Base-by-base conservation (phyloP, 2,888 invertebrate genomes). In the Apamea epomidion region DNA sequence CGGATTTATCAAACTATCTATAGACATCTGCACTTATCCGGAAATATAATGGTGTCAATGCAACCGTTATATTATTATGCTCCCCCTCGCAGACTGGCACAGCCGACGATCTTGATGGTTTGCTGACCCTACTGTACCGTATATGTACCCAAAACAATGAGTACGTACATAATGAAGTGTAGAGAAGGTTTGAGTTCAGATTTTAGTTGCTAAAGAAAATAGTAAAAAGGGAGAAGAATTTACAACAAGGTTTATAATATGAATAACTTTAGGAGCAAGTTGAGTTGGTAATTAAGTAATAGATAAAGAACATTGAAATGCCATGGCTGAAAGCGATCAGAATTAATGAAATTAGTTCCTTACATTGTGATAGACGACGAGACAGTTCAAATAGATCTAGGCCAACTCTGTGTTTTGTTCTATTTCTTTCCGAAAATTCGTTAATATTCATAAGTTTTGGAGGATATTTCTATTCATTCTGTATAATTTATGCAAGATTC, bases 41-140 rank as follows among this genome's bases (percentile, higher is more conserved):
- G 86, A 82, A 75, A 78, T 78, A 60, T 37, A 78, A 82, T 75
- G 74, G n/a, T 86, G 86, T 78, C 83, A 86, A 67, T 74, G 74
- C 42, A 85, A 76, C 64, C 51, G 78, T 37, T 73, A 29, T 67
- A 65, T 51, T 48, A 45, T 68, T 67, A 68, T 45, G 75, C 51
- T 72, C 83, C 84, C 86, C 78, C 75, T 82, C 78, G 29, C 48
- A 77, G 71, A 51, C 82, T 48, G 37, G 32, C 29, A 12, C 48
- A 29, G 51, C 7, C 60, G 73, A 32, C 74, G 51, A 48, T 51
- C 70, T 71, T 51, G 58, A 77, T 58, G 48, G 82, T 62, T 76
- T 81, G 65, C 60, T 85, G 81, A 85, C 85, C 83, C 76, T 25
- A 48, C 62, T 51, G 25, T 67, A 71, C 25, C 42, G 25, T 58